Percentiles rank a stretch among this genome's conserved stretches.
phyloP scores from a whole-genome alignment of 2,113 vertebrate genomes.

The Eretmodus cyanostictus region DNA sequence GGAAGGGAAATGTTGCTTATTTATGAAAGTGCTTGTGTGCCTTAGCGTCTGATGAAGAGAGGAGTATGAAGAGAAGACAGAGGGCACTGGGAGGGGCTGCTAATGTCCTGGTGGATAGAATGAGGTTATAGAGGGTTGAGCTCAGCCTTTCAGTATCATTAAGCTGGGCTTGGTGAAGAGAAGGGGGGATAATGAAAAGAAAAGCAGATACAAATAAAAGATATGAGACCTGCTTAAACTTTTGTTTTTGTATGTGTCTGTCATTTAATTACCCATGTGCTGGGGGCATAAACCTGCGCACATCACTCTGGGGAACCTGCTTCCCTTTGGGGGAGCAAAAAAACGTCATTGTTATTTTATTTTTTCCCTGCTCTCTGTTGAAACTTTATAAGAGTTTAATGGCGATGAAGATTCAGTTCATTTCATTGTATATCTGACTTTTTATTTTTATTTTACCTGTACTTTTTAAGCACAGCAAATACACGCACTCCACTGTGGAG shows the following conservation, averaged over 20 bases:
- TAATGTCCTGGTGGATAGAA: neutral
- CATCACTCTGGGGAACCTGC: neutral
- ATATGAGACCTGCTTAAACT: neutral
- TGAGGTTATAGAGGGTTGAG: constrained; percentile 1
- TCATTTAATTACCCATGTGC: neutral
- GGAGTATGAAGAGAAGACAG: neutral
- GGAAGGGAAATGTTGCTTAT: neutral
- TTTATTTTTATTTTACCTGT: neutral
- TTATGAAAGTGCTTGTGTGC: neutral
- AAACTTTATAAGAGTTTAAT: neutral
- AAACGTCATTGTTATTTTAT: neutral
- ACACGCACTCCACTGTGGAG: neutral
- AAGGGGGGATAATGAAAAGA: neutral
- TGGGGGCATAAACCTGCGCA: neutral
- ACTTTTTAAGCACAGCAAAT: neutral
- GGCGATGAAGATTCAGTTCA: neutral
- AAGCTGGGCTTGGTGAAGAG: neutral
- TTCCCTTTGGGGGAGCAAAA: neutral
- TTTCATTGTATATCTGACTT: neutral
- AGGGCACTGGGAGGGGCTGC: neutral
- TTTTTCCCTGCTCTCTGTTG: neutral
- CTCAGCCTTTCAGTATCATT: constrained; percentile 6
- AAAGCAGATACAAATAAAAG: neutral
- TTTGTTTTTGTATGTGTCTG: neutral
- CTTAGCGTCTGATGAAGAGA: neutral